Percentiles rank a stretch among this genome's conserved stretches.
These are phyloP conservation scores for Pithys albifrons DNA, from an alignment of 2,113 vertebrate genomes.

Conservation along the genomic window DNA sequence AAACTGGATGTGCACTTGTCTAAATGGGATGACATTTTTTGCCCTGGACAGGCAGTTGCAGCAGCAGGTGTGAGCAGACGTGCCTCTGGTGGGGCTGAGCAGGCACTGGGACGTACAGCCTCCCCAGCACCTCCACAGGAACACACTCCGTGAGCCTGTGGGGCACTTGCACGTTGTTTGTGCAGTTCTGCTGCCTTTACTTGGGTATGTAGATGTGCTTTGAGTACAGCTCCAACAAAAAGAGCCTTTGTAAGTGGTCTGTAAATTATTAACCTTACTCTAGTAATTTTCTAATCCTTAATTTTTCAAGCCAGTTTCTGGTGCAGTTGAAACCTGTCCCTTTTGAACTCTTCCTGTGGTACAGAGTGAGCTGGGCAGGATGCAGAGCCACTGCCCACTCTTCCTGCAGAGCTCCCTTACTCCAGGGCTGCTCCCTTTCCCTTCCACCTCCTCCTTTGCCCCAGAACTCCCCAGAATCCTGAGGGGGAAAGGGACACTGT, in stretches of 20 bases:
- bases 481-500: not conserved
- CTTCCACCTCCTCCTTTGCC: not conserved
- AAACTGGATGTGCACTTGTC: not conserved
- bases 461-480: rapidly evolving
- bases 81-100: not conserved
- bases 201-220: not conserved
- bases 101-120: not conserved
- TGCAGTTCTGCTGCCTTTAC: not conserved
- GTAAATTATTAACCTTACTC: not conserved
- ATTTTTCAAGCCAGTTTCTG: not conserved
- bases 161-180: not conserved
- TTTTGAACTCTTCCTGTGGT: not conserved
- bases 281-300: not conserved
- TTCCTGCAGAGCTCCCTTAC: not conserved
- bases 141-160: not conserved
- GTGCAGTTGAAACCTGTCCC: not conserved
- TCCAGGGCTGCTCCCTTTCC: not conserved
- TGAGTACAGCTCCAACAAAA: not conserved
- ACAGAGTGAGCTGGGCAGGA: not conserved
- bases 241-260: not conserved
- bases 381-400: not conserved
- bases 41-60: not conserved
- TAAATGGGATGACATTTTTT: not conserved
- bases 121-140: not conserved
- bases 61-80: not conserved